A percentile compares a stretch with the other conserved stretches of the same genome.
Evolutionary conservation across 2,888 invertebrate genomes (phyloP).

Genomic region (Emmelina monodactyla): DNA sequence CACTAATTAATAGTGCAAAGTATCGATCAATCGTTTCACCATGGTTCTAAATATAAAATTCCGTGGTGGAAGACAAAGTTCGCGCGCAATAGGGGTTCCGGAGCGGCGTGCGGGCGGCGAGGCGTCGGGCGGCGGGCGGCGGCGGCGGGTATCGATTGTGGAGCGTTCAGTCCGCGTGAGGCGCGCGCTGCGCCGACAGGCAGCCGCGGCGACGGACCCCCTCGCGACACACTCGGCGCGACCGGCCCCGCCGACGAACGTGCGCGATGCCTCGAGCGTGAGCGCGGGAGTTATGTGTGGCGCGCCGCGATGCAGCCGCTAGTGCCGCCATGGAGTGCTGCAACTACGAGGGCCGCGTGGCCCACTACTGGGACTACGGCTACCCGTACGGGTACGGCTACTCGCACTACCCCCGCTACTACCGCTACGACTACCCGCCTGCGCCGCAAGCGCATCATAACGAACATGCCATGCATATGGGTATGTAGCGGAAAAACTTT

Average conservation of each 20-base stretch:
- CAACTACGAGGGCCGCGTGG: slow-evolving; percentile 36
- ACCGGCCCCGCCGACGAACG: slow-evolving; percentile 2
- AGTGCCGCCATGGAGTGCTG: slow-evolving; percentile 38
- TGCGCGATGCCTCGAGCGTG: slow-evolving; percentile 33
- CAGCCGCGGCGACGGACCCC: slow-evolving; percentile 52
- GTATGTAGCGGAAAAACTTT: no score
- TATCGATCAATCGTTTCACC: slow-evolving; percentile 64
- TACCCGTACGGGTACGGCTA: slow-evolving; percentile 21
- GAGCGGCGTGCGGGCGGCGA: slow-evolving; percentile 29
- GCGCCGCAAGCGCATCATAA: slow-evolving; percentile 46
- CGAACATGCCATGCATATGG: slow-evolving; percentile 55
- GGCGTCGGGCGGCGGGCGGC: slow-evolving; percentile 39
- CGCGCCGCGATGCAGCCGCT: slow-evolving; percentile 23
- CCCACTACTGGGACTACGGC: slow-evolving; percentile 32
- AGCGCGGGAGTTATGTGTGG: no score
- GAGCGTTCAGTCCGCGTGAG: slow-evolving; percentile 62
- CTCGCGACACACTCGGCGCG: slow-evolving; percentile 52
- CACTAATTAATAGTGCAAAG: slow-evolving; percentile 59
- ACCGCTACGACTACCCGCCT: slow-evolving; percentile 51
- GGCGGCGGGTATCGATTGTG: slow-evolving; percentile 59
- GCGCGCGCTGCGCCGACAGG: slow-evolving; percentile 63
- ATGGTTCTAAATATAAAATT: slow-evolving; percentile 66
- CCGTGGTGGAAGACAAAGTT: slow-evolving; percentile 63
- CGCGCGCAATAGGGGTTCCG: slow-evolving; percentile 63
- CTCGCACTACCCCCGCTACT: slow-evolving; percentile 52